A percentile compares a stretch with the other conserved stretches of the same genome.
phyloP scores from a whole-genome alignment of 2,797 vertebrate genomes.

The Falco peregrinus region DNA sequence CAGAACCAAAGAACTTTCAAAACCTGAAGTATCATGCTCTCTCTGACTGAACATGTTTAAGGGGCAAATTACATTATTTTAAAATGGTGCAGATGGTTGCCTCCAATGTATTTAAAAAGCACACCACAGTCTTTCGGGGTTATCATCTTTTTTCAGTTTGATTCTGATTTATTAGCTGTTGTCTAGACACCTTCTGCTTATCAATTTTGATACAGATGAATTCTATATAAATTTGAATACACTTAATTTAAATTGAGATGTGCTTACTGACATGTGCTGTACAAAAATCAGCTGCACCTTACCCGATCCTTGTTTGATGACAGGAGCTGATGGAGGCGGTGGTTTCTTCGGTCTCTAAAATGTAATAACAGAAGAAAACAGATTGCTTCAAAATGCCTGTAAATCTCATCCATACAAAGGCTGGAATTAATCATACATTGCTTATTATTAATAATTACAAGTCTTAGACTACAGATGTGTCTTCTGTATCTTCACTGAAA shows the following conservation, averaged over 20 bases:
- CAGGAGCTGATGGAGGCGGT: constrained; percentile 90
- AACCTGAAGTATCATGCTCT: neutral
- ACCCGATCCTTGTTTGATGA: constrained; percentile 89
- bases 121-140: neutral
- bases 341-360: constrained; percentile 98
- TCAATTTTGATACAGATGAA: neutral
- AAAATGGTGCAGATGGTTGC: neutral
- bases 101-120: neutral
- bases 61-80: neutral
- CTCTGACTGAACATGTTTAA: neutral
- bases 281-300: constrained; percentile 50
- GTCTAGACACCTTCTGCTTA: neutral
- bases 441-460: constrained; percentile 39
- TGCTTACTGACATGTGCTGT: neutral
- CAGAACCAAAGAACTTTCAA: neutral
- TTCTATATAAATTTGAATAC: neutral
- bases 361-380: constrained; percentile 53
- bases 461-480: neutral
- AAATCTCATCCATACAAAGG: neutral
- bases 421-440: neutral
- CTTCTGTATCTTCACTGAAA: constrained; percentile 30
- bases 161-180: neutral
- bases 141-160: neutral
- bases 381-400: constrained; percentile 23
- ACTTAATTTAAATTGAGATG: neutral